These are phyloP conservation scores for Sterna hirundo DNA, from an alignment of 2,113 vertebrate genomes.

Conservation along the genomic window DNA sequence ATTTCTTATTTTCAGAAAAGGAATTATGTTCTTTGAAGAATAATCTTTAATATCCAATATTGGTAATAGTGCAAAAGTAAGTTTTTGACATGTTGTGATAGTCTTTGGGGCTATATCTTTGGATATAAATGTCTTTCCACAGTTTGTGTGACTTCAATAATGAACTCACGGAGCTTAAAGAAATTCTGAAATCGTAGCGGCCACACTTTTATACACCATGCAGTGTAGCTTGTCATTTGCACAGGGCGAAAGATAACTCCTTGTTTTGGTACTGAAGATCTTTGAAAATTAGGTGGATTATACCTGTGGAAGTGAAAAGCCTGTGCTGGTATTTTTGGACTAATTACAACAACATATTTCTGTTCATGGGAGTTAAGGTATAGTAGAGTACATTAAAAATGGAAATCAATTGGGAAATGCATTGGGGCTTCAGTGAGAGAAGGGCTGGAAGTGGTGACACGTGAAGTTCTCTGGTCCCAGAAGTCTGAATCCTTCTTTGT, in stretches of 20 bases:
- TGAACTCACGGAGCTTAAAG: background rate
- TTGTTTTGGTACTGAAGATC: background rate
- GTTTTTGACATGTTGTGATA: background rate
- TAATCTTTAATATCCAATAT: constrained; percentile 11
- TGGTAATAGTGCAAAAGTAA: background rate
- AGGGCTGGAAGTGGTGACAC: background rate
- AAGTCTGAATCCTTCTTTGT: background rate
- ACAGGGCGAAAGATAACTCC: background rate
- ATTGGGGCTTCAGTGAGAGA: background rate
- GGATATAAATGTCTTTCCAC: background rate
- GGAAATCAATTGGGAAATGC: background rate
- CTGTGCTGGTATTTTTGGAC: background rate
- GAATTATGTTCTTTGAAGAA: constrained; percentile 37
- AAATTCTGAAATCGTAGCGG: background rate
- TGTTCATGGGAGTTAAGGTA: background rate
- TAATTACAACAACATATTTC: background rate
- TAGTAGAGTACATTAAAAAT: background rate
- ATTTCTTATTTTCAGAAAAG: constrained; percentile 42
- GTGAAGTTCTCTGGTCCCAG: background rate
- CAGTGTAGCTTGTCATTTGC: background rate
- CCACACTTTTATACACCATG: background rate
- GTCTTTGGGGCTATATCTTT: background rate
- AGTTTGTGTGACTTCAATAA: background rate
- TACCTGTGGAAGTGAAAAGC: background rate
- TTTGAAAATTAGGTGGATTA: background rate